phyloP scores from a whole-genome alignment of 2,113 vertebrate genomes.

The Hippocampus guttulatus region DNA sequence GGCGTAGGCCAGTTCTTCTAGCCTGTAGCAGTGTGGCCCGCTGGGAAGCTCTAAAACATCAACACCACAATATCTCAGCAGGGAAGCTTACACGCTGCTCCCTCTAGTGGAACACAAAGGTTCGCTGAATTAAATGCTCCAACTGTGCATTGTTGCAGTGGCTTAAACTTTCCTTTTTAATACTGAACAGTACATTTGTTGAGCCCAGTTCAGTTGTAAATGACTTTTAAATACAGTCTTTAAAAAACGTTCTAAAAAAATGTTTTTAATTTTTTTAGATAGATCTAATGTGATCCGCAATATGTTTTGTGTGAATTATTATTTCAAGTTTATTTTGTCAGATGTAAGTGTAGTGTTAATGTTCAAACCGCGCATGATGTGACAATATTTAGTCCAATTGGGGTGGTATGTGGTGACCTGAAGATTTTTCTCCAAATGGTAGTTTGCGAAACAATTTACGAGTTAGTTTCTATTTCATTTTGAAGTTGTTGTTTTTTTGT shows the following conservation, averaged over 20 bases:
- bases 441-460: no score
- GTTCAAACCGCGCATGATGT: no score
- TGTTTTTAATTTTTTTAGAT: not conserved
- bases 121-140: not conserved
- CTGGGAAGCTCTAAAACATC: constrained; percentile 72
- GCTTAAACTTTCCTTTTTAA: not conserved
- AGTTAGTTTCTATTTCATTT: no score
- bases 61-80: constrained; percentile 9
- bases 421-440: no score
- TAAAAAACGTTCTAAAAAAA: not conserved
- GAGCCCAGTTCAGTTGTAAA: not conserved
- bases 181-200: not conserved
- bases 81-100: not conserved
- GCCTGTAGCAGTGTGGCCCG: constrained; percentile 74
- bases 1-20: constrained; percentile 82
- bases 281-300: no score
- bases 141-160: not conserved
- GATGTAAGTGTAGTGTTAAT: no score
- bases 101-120: not conserved
- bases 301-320: no score
- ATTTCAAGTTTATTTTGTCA: no score
- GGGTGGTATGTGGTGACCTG: no score
- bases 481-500: no score
- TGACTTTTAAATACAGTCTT: not conserved
- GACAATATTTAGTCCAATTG: no score